These are phyloP conservation scores for Tuberolachnus salignus DNA, from an alignment of 2,888 invertebrate genomes.

Conservation along the genomic window DNA sequence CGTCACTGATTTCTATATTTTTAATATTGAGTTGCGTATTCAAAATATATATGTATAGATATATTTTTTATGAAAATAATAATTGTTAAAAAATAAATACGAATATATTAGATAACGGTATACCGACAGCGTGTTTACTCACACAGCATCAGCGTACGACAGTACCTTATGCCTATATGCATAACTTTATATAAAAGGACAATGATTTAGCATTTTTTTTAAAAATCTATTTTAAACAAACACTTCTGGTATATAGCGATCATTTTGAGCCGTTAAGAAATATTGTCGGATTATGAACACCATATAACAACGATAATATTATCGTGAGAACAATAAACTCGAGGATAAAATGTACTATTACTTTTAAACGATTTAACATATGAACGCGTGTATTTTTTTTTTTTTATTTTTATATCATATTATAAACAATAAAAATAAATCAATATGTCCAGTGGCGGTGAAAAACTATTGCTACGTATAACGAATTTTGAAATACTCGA, in stretches of 20 bases:
- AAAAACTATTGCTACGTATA: too few species aligned
- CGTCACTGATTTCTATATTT: background rate
- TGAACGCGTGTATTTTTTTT: too few species aligned
- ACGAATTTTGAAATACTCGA: too few species aligned
- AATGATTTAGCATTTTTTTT: constrained; percentile 16
- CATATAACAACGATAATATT: background rate
- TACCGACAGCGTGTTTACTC: background rate
- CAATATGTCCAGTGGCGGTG: too few species aligned
- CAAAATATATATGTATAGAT: background rate
- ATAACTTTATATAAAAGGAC: constrained; percentile 15
- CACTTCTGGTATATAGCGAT: constrained; percentile 3
- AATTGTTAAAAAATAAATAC: constrained; percentile 3
- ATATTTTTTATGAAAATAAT: constrained; percentile 22
- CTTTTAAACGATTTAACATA: too few species aligned
- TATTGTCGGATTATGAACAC: background rate
- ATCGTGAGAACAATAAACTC: too few species aligned
- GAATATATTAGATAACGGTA: constrained; percentile 22
- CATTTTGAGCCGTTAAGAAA: constrained; percentile 11
- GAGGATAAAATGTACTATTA: too few species aligned
- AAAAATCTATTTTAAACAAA: constrained; percentile 12
- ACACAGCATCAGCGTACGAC: constrained; percentile 1
- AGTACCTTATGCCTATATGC: background rate
- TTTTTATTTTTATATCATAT: background rate
- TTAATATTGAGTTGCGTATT: constrained; percentile 2
- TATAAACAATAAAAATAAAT: background rate